Percentiles rank a stretch among this genome's conserved stretches.
These are phyloP conservation scores for Scolanthus callimorphus DNA, from an alignment of 92 coral and sea anemone genomes.

Conservation along the genomic window DNA sequence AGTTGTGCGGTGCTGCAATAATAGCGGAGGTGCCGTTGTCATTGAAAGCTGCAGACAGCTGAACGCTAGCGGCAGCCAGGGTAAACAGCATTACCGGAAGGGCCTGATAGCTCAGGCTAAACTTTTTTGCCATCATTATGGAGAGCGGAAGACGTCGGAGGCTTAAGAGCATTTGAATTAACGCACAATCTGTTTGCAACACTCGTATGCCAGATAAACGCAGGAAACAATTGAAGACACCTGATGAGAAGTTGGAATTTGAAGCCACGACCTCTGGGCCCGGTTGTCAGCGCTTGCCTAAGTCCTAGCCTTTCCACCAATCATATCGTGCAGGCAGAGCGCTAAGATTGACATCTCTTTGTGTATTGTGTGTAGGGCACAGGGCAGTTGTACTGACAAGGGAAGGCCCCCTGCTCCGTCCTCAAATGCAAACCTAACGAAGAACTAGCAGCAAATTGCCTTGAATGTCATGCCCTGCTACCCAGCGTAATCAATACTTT, in stretches of 20 bases:
- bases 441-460: too few relatives aligned
- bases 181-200: conserved; percentile 57
- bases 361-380: conserved; percentile 19
- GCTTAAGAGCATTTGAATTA: conserved; percentile 37
- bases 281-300: conserved; percentile 16
- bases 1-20: too few relatives aligned
- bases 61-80: not conserved
- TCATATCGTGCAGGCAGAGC: conserved; percentile 1
- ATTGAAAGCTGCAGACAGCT: not conserved
- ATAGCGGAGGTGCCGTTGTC: not conserved
- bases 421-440: too few relatives aligned
- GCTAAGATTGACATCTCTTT: conserved; percentile 37
- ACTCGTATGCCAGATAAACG: conserved; percentile 59
- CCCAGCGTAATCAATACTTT: too few relatives aligned
- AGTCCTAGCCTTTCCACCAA: conserved; percentile 8
- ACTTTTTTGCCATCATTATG: conserved; percentile 6
- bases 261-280: conserved; percentile 27
- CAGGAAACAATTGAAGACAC: conserved; percentile 46
- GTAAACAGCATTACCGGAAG: conserved; percentile 28
- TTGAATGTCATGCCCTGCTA: too few relatives aligned
- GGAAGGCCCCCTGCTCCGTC: too few relatives aligned
- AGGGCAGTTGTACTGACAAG: too few relatives aligned
- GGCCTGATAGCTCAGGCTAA: conserved; percentile 1
- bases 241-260: conserved; percentile 45
- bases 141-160: conserved; percentile 38